Evolutionary conservation across 2,797 vertebrate species (phyloP).

Genomic region (Typhlichthys subterraneus): DNA sequence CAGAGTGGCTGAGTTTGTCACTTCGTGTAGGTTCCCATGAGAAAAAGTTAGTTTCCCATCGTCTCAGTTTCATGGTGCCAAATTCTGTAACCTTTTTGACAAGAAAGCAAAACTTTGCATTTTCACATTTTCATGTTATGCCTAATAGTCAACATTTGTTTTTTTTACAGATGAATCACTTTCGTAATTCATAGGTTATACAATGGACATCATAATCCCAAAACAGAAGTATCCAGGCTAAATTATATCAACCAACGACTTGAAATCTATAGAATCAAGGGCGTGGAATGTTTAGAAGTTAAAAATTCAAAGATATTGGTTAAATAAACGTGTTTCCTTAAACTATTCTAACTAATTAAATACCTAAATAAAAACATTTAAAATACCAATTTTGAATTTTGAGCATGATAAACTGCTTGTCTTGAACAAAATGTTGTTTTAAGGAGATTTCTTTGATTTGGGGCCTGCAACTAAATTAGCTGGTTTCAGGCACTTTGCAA

Average conservation of each 20-base stretch:
- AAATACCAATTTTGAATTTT: too few relatives aligned
- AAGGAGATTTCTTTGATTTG: neutral
- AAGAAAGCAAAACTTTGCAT: neutral
- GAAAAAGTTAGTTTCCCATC: constrained; percentile 54
- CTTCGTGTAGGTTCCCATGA: constrained; percentile 66
- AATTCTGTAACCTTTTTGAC: neutral
- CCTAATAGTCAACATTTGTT: neutral
- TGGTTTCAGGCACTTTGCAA: neutral
- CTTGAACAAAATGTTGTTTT: too few relatives aligned
- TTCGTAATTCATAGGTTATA: neutral
- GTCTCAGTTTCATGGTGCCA: constrained; percentile 43
- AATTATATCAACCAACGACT: too few relatives aligned
- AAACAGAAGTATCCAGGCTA: too few relatives aligned
- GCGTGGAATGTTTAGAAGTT: too few relatives aligned
- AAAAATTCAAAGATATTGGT: neutral
- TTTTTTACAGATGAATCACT: neutral
- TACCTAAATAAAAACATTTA: too few relatives aligned
- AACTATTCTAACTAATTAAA: too few relatives aligned
- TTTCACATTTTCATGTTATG: neutral
- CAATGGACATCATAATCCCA: neutral
- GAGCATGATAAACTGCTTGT: too few relatives aligned
- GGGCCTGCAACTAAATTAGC: constrained; percentile 9
- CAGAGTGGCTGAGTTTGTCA: constrained; percentile 53
- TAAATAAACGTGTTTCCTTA: neutral
- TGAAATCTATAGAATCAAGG: too few relatives aligned